Conservation (phyloP, 2,797 vertebrate species). For the Acanthornis magna region DNA sequence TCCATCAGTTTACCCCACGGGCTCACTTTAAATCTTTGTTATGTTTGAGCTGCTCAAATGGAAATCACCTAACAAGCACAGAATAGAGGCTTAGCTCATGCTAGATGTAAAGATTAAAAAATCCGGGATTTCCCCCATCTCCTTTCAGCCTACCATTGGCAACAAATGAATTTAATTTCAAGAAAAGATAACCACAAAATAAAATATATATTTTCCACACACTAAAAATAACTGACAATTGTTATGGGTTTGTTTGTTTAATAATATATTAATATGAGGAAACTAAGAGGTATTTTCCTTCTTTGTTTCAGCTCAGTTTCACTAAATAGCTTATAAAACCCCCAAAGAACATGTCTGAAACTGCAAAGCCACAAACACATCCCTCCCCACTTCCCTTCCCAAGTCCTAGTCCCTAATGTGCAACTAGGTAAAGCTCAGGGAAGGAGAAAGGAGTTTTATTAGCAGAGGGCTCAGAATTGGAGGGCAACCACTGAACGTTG, state of each 20-base stretch:
- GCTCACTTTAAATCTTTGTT: background rate
- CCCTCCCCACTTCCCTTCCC: conserved; percentile 39
- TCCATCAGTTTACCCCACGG: background rate
- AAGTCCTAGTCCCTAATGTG: conserved; percentile 20
- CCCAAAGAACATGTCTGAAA: conserved; percentile 52
- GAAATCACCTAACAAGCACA: conserved; percentile 32
- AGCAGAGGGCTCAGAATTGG: conserved; percentile 44
- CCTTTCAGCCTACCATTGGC: background rate
- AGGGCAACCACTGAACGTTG: conserved; percentile 37
- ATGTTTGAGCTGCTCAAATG: background rate
- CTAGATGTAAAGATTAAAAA: conserved; percentile 37
- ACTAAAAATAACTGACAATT: conserved; percentile 36
- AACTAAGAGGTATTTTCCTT: conserved; percentile 35
- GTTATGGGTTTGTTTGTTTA: conserved; percentile 43
- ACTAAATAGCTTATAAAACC: conserved; percentile 36
- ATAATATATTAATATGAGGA: conserved; percentile 46
- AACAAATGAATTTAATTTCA: conserved; percentile 1
- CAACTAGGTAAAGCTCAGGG: background rate
- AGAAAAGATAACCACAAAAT: conserved; percentile 44
- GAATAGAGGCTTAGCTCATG: conserved; percentile 21
- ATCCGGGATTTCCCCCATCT: conserved; percentile 20
- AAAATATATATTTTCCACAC: background rate
- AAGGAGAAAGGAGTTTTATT: conserved; percentile 40
- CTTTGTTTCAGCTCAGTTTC: conserved; percentile 45
- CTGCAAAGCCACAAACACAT: conserved; percentile 53